Percentiles rank a stretch among this genome's conserved stretches.
phyloP scores from a whole-genome alignment of 2,113 vertebrate species.

The Cavia aperea region DNA sequence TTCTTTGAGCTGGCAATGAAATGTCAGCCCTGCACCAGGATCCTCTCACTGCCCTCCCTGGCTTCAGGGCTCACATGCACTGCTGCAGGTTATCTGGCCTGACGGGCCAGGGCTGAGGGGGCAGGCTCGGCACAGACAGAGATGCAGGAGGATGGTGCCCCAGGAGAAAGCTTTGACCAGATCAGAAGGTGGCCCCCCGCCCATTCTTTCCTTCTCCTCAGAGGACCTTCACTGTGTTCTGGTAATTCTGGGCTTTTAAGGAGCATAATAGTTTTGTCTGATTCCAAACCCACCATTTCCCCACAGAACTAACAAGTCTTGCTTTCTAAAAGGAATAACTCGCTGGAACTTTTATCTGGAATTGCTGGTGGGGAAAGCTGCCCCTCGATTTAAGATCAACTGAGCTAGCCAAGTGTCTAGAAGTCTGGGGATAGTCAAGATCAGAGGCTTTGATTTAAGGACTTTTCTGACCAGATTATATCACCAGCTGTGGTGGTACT shows the following conservation, averaged over 20 bases:
- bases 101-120: no score
- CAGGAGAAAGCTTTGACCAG: neutral
- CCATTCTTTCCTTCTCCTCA: neutral
- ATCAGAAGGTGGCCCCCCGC: neutral
- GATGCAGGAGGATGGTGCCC: neutral
- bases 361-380: neutral
- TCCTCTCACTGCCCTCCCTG: neutral
- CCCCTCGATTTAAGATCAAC: neutral
- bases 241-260: neutral
- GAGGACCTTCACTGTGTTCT: neutral
- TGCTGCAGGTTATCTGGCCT: neutral
- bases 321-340: neutral
- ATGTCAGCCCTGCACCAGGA: neutral
- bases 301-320: neutral
- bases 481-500: neutral
- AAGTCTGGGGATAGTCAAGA: neutral
- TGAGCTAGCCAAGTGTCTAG: neutral
- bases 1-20: neutral
- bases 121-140: neutral
- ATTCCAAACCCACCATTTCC: neutral
- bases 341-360: neutral
- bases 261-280: neutral
- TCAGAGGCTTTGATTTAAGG: neutral
- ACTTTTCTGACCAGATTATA: neutral
- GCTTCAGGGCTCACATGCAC: neutral